Evolutionary conservation across 1,140 invertebrate genomes (phyloP).

Genomic region (Ceratosolen solmsi): DNA sequence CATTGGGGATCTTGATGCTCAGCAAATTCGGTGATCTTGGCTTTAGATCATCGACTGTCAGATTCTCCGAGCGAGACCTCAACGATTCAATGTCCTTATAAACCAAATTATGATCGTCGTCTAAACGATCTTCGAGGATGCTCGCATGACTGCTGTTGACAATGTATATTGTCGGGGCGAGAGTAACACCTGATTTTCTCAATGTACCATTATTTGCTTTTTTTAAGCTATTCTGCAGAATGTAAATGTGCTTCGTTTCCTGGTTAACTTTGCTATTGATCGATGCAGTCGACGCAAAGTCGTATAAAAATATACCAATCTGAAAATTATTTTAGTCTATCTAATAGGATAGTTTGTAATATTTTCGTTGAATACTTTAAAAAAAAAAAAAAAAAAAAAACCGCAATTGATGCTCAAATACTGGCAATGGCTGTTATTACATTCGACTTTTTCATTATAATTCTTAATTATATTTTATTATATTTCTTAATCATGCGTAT

Average conservation of each 20-base stretch:
- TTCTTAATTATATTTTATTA: no score
- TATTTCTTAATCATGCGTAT: no score
- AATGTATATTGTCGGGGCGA: conserved; percentile 47
- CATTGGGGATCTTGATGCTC: conserved; percentile 58
- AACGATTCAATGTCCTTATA: background rate
- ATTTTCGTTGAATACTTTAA: no score
- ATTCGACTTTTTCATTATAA: no score
- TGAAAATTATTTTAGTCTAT: conserved; percentile 37
- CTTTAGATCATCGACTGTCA: conserved; percentile 60
- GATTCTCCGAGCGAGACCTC: background rate
- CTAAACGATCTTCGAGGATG: conserved; percentile 52
- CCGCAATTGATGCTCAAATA: no score
- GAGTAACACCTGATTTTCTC: conserved; percentile 24
- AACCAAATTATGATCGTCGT: conserved; percentile 48
- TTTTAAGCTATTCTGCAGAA: conserved; percentile 61
- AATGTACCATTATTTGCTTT: conserved; percentile 7
- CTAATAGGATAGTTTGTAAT: no score
- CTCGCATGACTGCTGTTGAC: conserved; percentile 29
- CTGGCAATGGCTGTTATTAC: no score
- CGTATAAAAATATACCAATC: conserved; percentile 71
- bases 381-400: no score
- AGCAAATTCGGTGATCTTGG: conserved; percentile 58
- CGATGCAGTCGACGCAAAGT: conserved; percentile 68
- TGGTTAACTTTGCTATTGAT: conserved; percentile 64
- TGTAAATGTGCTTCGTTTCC: conserved; percentile 69